A percentile compares a stretch with the other conserved stretches of the same genome.
phyloP scores from a whole-genome alignment of 2,797 vertebrate species.

The Aeoliscus strigatus region DNA sequence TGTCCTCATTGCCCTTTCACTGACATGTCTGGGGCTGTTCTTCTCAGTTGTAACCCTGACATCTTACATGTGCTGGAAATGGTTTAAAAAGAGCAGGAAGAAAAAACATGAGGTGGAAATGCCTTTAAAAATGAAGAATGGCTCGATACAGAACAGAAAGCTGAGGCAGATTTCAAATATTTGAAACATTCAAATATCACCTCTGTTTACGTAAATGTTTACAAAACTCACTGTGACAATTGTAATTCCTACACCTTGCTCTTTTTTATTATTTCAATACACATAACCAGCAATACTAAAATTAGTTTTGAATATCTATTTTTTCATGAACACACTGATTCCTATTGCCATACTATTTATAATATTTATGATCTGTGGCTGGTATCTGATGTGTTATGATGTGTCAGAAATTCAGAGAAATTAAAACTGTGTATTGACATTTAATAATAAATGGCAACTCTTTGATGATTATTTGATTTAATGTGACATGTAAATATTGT shows the following conservation, averaged over 20 bases:
- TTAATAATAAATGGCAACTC: constrained; percentile 30
- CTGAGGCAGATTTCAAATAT: constrained; percentile 90
- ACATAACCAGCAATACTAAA: too few relatives aligned
- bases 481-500: constrained; percentile 69
- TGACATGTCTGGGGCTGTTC: constrained; percentile 85
- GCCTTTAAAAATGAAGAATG: constrained; percentile 87
- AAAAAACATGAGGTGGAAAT: constrained; percentile 85
- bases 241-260: constrained; percentile 38
- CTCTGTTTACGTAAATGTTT: constrained; percentile 68
- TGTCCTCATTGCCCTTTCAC: constrained; percentile 83
- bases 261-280: constrained; percentile 11
- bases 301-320: too few relatives aligned
- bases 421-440: background rate
- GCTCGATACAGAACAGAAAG: constrained; percentile 81
- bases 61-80: constrained; percentile 87
- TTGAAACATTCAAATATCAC: constrained; percentile 61
- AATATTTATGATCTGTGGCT: constrained; percentile 1
- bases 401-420: constrained; percentile 18
- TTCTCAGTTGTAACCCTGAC: constrained; percentile 82
- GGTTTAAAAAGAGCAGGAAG: constrained; percentile 79
- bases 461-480: constrained; percentile 9
- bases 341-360: constrained; percentile 4
- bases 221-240: constrained; percentile 55
- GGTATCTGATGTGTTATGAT: background rate
- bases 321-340: background rate